Base-by-base conservation (phyloP, 2,797 vertebrate species). In the Echeneis naucrates region DNA sequence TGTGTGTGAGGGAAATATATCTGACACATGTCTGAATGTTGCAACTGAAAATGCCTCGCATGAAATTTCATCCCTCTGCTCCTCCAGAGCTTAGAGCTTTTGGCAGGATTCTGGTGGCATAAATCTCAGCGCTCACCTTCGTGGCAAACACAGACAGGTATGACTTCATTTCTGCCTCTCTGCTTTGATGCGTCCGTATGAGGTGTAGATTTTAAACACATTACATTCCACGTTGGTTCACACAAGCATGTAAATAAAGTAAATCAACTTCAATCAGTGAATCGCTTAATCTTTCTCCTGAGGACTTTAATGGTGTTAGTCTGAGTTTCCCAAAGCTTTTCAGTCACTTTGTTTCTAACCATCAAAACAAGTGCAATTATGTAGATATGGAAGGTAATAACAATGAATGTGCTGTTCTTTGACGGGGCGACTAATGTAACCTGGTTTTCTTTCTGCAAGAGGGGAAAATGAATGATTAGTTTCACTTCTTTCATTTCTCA, bases 381-480 rank as follows among this genome's bases (percentile, higher is more conserved):
- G 71, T 61, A 78, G 78, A 83, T 83, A n/a, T 24, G 23, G 16
- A 64, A 35, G 82, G 57, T 74, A 67, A 81, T 65, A 78, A 59
- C 48, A 55, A 40, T 8, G 68, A 47, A 58, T 53, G 30, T 40
- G 35, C 10, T 64, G 68, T 60, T 66, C 61, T 56, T 68, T 77
- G 73, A 75, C 64, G 40, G 57, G 64, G 47, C 70, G 54, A 68
- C 55, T 68, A 4, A n/a, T 42, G 11, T 58, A 53, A 68, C 48
- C 50, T 59, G 37, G 17, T 72, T 70, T 68, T 50, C 52, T 60
- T 68, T 38, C 57, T 70, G 60, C 51, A 69, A 52, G 47, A 35
- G n/a, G 45, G 12, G 56, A 16, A 38, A 42, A 80, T 74, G 27
- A 72, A 54, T 78, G 26, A 81, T 26, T 38, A 26, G 13, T 32